Percentiles rank a stretch among this genome's conserved stretches.
phyloP scores from a whole-genome alignment of 2,113 vertebrate species.

The Sylvietta virens region DNA sequence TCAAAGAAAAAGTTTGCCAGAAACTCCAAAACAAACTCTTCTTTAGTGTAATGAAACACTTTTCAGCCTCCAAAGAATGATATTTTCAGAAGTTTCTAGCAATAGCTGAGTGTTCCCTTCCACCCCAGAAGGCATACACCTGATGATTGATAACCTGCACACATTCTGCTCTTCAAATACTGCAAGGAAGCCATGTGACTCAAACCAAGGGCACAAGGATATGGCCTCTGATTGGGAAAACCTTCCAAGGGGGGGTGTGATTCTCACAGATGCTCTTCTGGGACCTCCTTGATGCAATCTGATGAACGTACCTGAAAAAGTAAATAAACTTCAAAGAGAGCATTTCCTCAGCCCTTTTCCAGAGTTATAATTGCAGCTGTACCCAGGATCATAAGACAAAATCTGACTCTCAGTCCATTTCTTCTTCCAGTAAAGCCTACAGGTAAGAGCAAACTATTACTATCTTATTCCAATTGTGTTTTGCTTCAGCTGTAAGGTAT shows the following conservation, averaged over 20 bases:
- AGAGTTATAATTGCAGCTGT: not conserved
- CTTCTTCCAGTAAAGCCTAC: not conserved
- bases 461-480: not conserved
- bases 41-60: not conserved
- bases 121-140: not conserved
- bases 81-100: not conserved
- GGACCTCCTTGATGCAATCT: constrained; percentile 3
- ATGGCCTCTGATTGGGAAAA: not conserved
- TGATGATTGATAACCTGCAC: not conserved
- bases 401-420: not conserved
- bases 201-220: not conserved
- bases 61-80: not conserved
- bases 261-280: constrained; percentile 10
- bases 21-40: not conserved
- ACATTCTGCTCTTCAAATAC: not conserved
- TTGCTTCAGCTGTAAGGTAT: not conserved
- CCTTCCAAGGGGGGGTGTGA: not conserved
- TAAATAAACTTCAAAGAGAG: not conserved
- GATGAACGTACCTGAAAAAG: not conserved
- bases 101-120: not conserved
- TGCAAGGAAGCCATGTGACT: not conserved
- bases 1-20: not conserved
- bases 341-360: not conserved
- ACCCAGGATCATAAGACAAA: not conserved
- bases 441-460: constrained; percentile 4